Evolutionary conservation across 2,888 invertebrate genomes (phyloP).

Genomic region (Hypena proboscidalis): DNA sequence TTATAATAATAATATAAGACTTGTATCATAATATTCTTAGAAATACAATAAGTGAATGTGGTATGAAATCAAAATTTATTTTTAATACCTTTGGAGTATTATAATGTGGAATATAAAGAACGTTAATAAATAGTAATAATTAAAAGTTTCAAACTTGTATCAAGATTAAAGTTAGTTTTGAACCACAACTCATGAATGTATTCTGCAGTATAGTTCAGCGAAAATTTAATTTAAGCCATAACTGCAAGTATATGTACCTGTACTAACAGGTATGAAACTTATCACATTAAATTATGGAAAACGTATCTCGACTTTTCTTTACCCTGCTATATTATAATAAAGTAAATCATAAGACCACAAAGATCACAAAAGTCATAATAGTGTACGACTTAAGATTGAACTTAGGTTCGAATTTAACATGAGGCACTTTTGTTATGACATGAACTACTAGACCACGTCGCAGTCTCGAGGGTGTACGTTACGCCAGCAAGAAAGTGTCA

Average conservation of each 20-base stretch:
- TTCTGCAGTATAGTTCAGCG: slow-evolving; percentile 71
- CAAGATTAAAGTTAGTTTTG: slow-evolving; percentile 40
- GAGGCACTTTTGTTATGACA: no score
- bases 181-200: slow-evolving; percentile 46
- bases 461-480: no score
- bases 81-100: slow-evolving; percentile 81
- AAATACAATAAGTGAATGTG: slow-evolving; percentile 61
- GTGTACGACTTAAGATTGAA: no score
- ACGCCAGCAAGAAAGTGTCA: no score
- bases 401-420: no score
- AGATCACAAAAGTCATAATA: no score
- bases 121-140: slow-evolving; percentile 23
- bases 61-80: slow-evolving; percentile 71
- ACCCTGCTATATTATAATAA: not conserved
- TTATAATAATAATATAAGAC: slow-evolving; percentile 70
- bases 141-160: slow-evolving; percentile 35
- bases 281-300: slow-evolving; percentile 82
- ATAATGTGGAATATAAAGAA: slow-evolving; percentile 45
- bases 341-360: no score
- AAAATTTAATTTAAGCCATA: slow-evolving; percentile 69
- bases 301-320: slow-evolving; percentile 60
- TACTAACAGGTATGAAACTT: slow-evolving; percentile 73
- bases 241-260: slow-evolving; percentile 70
- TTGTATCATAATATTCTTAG: slow-evolving; percentile 77
- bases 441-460: no score